Conservation (phyloP, 53 echinoderm and acorn worm species). For the Mesocentrotus franciscanus region DNA sequence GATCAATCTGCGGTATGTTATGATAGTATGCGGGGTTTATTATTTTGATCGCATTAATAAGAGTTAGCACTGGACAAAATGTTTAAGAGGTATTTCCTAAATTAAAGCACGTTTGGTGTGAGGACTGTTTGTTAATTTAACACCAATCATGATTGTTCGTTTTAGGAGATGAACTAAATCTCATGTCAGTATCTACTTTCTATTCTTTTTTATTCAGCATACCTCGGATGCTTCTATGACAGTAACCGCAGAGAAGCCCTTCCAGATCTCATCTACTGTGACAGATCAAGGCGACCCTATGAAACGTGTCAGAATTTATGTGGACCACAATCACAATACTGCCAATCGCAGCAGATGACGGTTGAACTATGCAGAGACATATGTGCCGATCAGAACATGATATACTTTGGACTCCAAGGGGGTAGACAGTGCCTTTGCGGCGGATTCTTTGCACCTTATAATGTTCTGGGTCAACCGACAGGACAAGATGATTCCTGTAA, state of each 20-base stretch:
- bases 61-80: no score
- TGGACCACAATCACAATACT: slow-evolving; percentile 58
- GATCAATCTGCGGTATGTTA: no score
- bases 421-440: slow-evolving; percentile 82
- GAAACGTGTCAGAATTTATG: slow-evolving; percentile 48
- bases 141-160: no score
- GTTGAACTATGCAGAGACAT: slow-evolving; percentile 68
- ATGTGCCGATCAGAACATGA: slow-evolving; percentile 72
- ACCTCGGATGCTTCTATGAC: slow-evolving; percentile 75
- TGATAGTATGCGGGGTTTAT: no score
- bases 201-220: no score
- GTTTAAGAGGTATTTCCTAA: no score
- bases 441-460: slow-evolving; percentile 69
- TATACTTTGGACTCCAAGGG: slow-evolving; percentile 69
- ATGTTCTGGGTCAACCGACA: slow-evolving; percentile 2
- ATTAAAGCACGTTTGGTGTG: no score
- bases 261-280: slow-evolving; percentile 77
- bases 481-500: slow-evolving; percentile 46
- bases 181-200: no score
- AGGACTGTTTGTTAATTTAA: no score
- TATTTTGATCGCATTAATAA: no score
- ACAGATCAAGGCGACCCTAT: not conserved
- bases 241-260: slow-evolving; percentile 31
- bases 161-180: no score
- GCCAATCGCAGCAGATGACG: slow-evolving; percentile 73